A percentile compares a stretch with the other conserved stretches of the same genome.
Evolutionary conservation across 2,888 invertebrate genomes (phyloP).

Genomic region (Dryadula phaetusa): DNA sequence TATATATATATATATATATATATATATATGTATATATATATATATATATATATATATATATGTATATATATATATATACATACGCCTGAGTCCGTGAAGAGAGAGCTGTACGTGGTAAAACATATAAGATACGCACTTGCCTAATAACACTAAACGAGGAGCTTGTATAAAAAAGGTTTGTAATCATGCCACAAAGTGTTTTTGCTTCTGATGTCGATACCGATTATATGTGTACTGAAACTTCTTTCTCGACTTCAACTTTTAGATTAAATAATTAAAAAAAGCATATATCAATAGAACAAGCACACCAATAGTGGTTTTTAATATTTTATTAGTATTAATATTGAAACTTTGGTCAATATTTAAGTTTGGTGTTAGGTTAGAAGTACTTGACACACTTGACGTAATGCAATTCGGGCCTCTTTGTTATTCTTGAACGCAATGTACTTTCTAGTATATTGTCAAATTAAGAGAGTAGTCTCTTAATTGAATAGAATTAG

Average conservation of each 20-base stretch:
- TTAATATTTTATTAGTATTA: too few species aligned
- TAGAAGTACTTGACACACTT: too few species aligned
- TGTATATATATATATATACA: too few species aligned
- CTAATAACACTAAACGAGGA: not conserved
- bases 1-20: not conserved
- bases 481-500: too few species aligned
- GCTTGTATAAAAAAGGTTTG: not conserved
- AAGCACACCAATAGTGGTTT: too few species aligned
- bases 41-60: not conserved
- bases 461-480: too few species aligned
- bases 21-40: not conserved
- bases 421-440: too few species aligned
- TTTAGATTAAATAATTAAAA: not conserved
- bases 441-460: too few species aligned
- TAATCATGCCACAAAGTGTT: conserved; percentile 4
- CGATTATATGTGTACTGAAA: not conserved
- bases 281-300: too few species aligned
- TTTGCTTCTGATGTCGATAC: not conserved
- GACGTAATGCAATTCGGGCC: too few species aligned
- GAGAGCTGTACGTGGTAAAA: not conserved
- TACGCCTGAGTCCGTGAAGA: conserved; percentile 3
- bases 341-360: too few species aligned
- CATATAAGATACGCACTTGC: not conserved
- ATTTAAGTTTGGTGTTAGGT: too few species aligned
- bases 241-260: not conserved